phyloP scores from a whole-genome alignment of 2,113 vertebrate species.

The Mionectes macconnelli region DNA sequence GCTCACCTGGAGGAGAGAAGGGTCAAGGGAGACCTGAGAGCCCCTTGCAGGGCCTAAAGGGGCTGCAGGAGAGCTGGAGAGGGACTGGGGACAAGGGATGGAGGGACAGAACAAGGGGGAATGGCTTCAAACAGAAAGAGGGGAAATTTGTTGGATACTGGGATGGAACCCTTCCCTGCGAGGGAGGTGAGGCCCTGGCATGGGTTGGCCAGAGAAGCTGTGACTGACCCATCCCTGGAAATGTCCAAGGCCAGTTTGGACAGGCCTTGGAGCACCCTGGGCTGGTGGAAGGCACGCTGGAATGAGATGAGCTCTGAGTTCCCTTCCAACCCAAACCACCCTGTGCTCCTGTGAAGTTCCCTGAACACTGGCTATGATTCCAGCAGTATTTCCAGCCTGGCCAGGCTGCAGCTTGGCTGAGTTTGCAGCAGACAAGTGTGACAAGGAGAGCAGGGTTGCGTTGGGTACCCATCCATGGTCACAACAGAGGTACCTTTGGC shows the following conservation, averaged over 20 bases:
- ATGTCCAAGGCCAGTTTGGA: background rate
- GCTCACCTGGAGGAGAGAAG: background rate
- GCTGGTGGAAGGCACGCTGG: background rate
- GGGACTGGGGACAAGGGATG: background rate
- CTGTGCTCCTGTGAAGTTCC: background rate
- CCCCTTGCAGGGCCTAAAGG: background rate
- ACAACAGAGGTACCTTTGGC: accelerated
- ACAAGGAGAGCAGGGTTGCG: background rate
- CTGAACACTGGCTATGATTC: accelerated
- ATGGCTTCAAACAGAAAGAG: background rate
- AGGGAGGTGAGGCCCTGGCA: background rate
- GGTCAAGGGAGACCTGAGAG: background rate
- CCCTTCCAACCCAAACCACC: accelerated
- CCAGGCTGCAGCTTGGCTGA: background rate
- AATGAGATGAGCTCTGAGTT: accelerated
- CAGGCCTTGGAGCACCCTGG: background rate
- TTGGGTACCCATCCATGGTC: accelerated
- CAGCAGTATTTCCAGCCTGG: background rate
- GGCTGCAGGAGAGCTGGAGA: background rate
- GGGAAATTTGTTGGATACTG: background rate
- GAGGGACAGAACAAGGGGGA: background rate
- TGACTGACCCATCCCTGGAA: background rate
- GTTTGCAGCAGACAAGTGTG: background rate
- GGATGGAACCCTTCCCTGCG: background rate
- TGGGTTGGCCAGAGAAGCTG: background rate